Base-by-base conservation (phyloP, 2,113 vertebrate genomes). In the Leucosticte australis region DNA sequence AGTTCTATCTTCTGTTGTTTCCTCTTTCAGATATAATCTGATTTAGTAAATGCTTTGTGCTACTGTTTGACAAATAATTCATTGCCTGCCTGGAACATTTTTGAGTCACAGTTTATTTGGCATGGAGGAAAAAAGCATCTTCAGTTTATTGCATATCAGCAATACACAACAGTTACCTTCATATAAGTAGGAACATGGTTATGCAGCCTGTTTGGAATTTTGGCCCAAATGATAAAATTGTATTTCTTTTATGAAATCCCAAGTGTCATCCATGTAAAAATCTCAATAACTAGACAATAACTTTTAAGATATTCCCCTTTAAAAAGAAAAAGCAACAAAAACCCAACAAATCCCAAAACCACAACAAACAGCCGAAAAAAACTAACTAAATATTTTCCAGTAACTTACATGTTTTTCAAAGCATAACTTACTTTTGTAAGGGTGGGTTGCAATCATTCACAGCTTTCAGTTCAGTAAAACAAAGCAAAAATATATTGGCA, bases 271-370 rank as follows among this genome's bases (percentile, higher is more conserved):
- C 13, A 8, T 28, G 9, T 14, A 65, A 55, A 78, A 88, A 64
- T 31, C 31, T 84, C 15, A 57, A 9, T 39, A 57, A 53, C 7
- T 67, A 47, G 37, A 37, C 7, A 73, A 37, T 41, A 50, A 35
- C 2, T 7, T 42, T 50, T 46, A 81, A 47, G 6, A 41, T 26
- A 39, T 3, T 3, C 10, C 2, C 3, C 13, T 13, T 7, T 2
- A 33, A 62, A 63, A 20, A 28, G 15, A 17, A 28, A n/a, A 33
- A 60, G 4, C 5, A 13, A 21, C 1, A 28, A 55, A 64, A 35
- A 0, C 5, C 5, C 6, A 46, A 24, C 7, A 63, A 70, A 47
- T 10, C 14, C 7, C 41, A 15, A 73, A 47, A 41, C 15, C 22
- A 11, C 4, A 26, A 21, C 2, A 19, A 55, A 73, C 13, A 41